phyloP scores from a whole-genome alignment of 2,113 vertebrate species.

The Setophaga petechia region DNA sequence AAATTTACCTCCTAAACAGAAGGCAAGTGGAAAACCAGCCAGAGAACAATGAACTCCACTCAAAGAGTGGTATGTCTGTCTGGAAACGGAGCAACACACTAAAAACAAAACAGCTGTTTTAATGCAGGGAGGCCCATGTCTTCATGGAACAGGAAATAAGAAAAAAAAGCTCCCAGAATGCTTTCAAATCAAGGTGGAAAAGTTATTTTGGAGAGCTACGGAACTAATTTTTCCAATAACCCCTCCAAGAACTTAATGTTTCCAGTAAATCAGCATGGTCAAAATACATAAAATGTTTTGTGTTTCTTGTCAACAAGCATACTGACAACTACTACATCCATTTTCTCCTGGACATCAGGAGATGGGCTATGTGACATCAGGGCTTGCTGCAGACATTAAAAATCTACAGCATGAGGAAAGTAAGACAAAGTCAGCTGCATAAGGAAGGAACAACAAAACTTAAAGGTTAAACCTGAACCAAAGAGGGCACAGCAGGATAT shows the following conservation, averaged over 20 bases:
- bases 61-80: background rate
- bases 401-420: background rate
- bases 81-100: slow-evolving; percentile 23
- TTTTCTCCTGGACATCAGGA: background rate
- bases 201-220: background rate
- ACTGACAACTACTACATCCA: background rate
- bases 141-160: background rate
- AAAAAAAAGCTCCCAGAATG: background rate
- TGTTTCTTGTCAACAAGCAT: slow-evolving; percentile 5
- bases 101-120: slow-evolving; percentile 8
- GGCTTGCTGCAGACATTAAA: background rate
- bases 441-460: background rate
- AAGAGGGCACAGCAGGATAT: background rate
- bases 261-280: background rate
- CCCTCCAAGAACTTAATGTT: slow-evolving; percentile 6
- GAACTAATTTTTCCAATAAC: slow-evolving; percentile 5
- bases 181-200: slow-evolving; percentile 15
- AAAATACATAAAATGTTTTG: background rate
- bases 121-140: background rate
- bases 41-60: background rate
- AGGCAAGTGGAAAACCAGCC: background rate
- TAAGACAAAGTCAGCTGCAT: background rate
- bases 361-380: background rate
- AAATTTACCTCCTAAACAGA: background rate
- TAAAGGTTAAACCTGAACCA: background rate